phyloP scores from a whole-genome alignment of 53 echinoderm and acorn worm genomes.

The Crossaster papposus region DNA sequence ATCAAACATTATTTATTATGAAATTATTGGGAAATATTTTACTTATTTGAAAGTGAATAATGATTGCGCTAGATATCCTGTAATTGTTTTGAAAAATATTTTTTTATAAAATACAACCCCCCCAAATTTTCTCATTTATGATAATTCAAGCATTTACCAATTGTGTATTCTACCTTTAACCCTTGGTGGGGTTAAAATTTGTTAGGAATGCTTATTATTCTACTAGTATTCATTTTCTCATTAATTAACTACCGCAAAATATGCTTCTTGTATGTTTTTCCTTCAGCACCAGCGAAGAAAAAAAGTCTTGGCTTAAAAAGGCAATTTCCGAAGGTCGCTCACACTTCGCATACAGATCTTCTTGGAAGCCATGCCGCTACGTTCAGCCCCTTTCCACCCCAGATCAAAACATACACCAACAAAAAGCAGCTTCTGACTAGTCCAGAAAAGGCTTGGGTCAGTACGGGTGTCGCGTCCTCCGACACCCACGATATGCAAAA shows the following conservation, averaged over 20 bases:
- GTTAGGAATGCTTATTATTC: neutral
- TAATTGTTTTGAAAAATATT: too few species aligned
- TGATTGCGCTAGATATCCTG: too few species aligned
- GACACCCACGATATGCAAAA: neutral
- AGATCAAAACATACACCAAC: constrained; percentile 26
- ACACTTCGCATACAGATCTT: neutral
- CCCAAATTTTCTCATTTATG: too few species aligned
- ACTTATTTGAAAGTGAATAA: too few species aligned
- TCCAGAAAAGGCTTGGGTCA: neutral
- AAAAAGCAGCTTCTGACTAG: constrained; percentile 9
- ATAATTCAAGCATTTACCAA: too few species aligned
- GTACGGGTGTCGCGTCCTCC: neutral
- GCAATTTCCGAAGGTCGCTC: neutral
- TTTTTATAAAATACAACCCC: too few species aligned
- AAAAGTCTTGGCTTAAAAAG: constrained; percentile 22
- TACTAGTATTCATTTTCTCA: too few species aligned
- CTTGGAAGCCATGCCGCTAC: neutral
- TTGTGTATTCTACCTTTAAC: too few species aligned
- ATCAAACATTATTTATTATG: too few species aligned
- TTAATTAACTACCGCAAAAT: neutral
- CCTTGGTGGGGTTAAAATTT: too few species aligned
- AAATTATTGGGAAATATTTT: too few species aligned
- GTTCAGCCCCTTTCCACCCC: constrained; percentile 11
- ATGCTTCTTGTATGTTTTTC: neutral
- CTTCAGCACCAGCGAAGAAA: constrained; percentile 16